Evolutionary conservation across 2,888 invertebrate genomes (phyloP).

Genomic region (Margaritifera margaritifera): DNA sequence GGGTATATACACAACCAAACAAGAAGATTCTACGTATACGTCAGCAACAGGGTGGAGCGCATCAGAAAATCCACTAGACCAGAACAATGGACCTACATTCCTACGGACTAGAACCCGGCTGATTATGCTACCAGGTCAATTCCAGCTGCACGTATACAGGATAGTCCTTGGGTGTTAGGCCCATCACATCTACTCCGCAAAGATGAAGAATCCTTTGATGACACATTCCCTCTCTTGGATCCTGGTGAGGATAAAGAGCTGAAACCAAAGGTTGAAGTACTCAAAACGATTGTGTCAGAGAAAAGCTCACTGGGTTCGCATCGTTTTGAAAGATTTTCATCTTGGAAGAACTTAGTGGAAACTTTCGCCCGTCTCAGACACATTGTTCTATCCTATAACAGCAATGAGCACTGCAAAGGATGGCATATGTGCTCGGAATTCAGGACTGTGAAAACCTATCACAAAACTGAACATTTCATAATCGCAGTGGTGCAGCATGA

Average conservation of each 20-base stretch:
- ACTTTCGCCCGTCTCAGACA: constrained; percentile 6
- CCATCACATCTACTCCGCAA: constrained; percentile 6
- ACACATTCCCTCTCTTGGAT: constrained; percentile 12
- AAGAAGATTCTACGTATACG: constrained; percentile 39
- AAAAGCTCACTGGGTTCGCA: constrained; percentile 3
- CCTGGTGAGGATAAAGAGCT: constrained; percentile 21
- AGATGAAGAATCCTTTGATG: background rate
- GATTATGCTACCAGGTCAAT: constrained; percentile 28
- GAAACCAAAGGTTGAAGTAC: constrained; percentile 9
- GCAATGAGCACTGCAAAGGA: constrained; percentile 7
- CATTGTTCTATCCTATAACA: background rate
- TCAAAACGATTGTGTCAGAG: background rate
- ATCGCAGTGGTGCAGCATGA: constrained; percentile 25
- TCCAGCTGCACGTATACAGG: constrained; percentile 2
- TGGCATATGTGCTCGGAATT: constrained; percentile 18
- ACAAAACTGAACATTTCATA: constrained; percentile 11
- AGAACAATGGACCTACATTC: constrained; percentile 33
- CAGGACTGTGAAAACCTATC: background rate
- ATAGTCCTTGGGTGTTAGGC: constrained; percentile 29
- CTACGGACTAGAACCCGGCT: constrained; percentile 29
- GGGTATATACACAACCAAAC: constrained; percentile 37
- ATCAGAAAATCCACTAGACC: constrained; percentile 20
- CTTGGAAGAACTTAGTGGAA: constrained; percentile 23
- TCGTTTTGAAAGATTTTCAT: constrained; percentile 27
- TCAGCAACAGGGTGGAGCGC: constrained; percentile 26